These are phyloP conservation scores for Mustela erminea DNA, from an alignment of 2,797 vertebrate genomes.

Conservation along the genomic window DNA sequence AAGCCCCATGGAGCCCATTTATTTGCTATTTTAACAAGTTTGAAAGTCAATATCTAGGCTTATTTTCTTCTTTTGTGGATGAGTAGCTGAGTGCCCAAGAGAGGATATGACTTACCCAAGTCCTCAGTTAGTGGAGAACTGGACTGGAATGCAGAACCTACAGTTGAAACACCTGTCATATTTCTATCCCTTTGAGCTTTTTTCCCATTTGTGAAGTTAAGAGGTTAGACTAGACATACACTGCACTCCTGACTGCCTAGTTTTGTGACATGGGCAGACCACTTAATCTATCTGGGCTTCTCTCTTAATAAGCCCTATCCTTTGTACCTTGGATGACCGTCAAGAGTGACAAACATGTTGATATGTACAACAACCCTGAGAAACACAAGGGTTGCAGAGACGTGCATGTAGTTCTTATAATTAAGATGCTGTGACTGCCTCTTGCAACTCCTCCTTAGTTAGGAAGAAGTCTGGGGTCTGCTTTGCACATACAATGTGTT, in stretches of 20 bases:
- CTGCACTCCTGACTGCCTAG: neutral
- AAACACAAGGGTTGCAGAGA: neutral
- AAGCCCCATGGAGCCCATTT: neutral
- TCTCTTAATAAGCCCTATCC: neutral
- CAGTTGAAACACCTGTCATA: neutral
- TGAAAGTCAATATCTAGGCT: neutral
- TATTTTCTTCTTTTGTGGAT: neutral
- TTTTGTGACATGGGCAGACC: neutral
- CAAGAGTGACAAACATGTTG: neutral
- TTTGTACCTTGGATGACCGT: neutral
- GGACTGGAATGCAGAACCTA: neutral
- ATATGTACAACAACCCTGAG: neutral
- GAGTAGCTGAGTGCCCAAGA: neutral
- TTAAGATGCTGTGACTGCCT: neutral
- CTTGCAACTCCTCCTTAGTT: neutral
- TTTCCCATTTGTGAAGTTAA: neutral
- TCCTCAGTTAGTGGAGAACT: neutral
- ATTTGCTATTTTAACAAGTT: constrained; percentile 6
- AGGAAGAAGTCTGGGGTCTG: neutral
- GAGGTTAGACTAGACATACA: neutral
- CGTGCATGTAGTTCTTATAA: rapidly evolving
- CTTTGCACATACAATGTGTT: neutral
- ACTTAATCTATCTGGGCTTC: neutral
- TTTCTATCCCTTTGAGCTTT: neutral
- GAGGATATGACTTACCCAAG: neutral